Conservation (phyloP, 2,888 invertebrate species). For the Salticus scenicus region DNA sequence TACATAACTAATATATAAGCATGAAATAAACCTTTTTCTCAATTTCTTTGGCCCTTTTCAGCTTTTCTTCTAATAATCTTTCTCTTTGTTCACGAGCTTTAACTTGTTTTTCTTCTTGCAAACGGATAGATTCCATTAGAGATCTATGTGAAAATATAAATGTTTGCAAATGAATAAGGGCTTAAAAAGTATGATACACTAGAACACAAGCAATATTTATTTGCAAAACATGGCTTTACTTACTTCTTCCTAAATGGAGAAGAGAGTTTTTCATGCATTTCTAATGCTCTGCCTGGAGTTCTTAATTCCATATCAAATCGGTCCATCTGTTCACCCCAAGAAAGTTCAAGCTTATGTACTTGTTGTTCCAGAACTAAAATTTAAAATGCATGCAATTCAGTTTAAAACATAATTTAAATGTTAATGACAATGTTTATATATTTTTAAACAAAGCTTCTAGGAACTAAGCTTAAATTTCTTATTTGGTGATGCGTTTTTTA, state of each 20-base stretch:
- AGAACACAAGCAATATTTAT: no score
- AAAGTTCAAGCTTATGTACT: constrained; percentile 78
- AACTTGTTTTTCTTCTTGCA: constrained; percentile 92
- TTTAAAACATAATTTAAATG: background rate
- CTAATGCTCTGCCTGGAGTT: constrained; percentile 93
- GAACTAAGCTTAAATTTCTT: no score
- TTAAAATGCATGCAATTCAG: background rate
- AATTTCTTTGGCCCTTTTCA: constrained; percentile 88
- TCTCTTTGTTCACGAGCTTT: constrained; percentile 91
- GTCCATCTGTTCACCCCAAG: constrained; percentile 90
- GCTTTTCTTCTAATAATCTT: constrained; percentile 87
- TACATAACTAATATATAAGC: no score
- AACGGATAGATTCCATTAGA: constrained; percentile 80
- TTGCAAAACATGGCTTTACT: no score
- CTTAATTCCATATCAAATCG: constrained; percentile 80
- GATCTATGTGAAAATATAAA: constrained; percentile 73
- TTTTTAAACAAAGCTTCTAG: no score
- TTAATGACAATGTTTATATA: no score
- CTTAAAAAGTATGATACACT: no score
- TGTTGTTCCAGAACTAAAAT: constrained; percentile 74
- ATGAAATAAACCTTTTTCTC: constrained; percentile 87
- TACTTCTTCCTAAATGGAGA: constrained; percentile 88
- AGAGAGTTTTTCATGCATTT: constrained; percentile 94
- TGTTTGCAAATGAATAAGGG: no score
- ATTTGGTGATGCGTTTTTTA: no score